Evolutionary conservation across 2,113 vertebrate genomes (phyloP), one percentile per base, ranked within the genome.

Genomic region (Crotalus horridus): DNA sequence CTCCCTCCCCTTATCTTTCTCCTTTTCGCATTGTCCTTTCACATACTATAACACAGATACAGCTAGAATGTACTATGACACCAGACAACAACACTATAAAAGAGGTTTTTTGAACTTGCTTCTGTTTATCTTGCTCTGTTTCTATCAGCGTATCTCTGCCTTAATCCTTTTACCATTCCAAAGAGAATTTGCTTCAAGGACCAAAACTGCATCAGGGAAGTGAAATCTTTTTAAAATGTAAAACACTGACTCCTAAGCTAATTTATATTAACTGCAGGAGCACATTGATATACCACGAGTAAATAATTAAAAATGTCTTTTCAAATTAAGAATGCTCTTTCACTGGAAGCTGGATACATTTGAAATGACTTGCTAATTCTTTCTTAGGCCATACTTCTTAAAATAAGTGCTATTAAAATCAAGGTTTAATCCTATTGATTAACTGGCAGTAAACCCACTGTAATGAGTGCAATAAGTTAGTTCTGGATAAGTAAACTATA

Each of bases 171-270:
- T 96, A 95, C 95, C 51, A 93, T 97, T 97, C 96, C 93, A 48
- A 95, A 69, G 93, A 96, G 91, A 97, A 97, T 96, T 97, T 94
- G 94, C 96, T 97, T 97, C 95, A 96, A 95, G 88, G 97, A 96
- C 92, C 53, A 74, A 97, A 97, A 97, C 96, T 96, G 91, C 92
- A 96, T 48, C 29, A 85, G 95, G 96, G 96, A 96, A 96, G 95
- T 96, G 94, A 95, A 97, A 93, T 24, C 93, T 92, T 95, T 4
- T 96, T 95, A 96, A 96, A 96, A 93, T 95, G 93, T 96, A 87
- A 93, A 94, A 48, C 94, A 48, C 33, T 92, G 26, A 96, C 90
- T 93, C 92, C 95, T 93, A 90, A 92, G 85, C 91, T 92, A 95
- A 87, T 93, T 96, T 96, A 96, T 96, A 94, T 96, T 95, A 95